phyloP scores from a whole-genome alignment of 2,888 invertebrate genomes.

The Saturnia pavonia region DNA sequence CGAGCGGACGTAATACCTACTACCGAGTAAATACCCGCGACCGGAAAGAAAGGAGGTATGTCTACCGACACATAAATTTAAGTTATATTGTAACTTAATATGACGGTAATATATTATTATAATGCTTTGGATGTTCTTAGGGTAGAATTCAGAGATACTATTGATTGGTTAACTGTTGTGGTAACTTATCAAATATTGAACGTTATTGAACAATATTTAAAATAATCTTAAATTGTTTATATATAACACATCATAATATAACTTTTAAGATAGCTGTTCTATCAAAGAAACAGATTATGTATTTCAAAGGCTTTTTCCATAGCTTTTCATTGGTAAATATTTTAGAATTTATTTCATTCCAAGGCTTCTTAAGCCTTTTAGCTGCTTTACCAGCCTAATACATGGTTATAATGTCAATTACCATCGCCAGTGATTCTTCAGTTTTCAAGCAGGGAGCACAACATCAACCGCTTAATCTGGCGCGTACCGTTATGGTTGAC shows the following conservation, averaged over 20 bases:
- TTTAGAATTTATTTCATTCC: background rate
- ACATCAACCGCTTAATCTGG: too few species aligned
- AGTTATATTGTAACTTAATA: slow-evolving; percentile 2
- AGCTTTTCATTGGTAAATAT: background rate
- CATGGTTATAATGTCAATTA: too few species aligned
- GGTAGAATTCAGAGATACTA: background rate
- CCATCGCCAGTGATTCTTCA: too few species aligned
- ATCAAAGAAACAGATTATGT: too few species aligned
- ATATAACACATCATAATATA: too few species aligned
- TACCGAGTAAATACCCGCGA: slow-evolving; percentile 46
- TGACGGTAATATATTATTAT: slow-evolving; percentile 8
- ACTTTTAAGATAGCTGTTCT: too few species aligned
- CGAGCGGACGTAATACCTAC: slow-evolving; percentile 62
- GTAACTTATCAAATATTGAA: background rate
- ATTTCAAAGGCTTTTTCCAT: background rate
- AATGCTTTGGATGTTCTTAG: background rate
- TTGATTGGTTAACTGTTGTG: background rate
- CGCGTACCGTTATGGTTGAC: too few species aligned
- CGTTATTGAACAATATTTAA: background rate
- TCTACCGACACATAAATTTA: slow-evolving; percentile 10
- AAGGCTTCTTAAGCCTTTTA: background rate
- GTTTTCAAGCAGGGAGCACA: too few species aligned
- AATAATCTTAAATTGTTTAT: background rate
- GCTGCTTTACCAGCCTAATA: too few species aligned
- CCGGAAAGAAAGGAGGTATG: slow-evolving; percentile 38